These are phyloP conservation scores for Poicephalus gulielmi DNA, from an alignment of 2,113 vertebrate species.

Conservation along the genomic window DNA sequence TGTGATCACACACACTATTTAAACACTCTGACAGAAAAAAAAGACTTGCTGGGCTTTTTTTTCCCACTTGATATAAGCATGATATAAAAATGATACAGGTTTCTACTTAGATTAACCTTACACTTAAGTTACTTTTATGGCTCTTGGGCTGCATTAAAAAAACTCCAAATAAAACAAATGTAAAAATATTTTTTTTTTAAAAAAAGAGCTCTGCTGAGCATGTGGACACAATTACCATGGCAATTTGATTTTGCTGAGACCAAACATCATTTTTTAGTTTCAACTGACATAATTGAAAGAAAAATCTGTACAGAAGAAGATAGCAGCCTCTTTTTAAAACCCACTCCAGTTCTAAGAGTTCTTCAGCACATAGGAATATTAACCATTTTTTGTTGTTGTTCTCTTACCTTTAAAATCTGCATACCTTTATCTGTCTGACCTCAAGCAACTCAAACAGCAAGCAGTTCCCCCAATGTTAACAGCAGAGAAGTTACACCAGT, in stretches of 20 bases:
- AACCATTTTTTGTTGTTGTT: background rate
- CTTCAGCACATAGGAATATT: background rate
- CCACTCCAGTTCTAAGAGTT: background rate
- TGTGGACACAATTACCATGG: rapidly evolving
- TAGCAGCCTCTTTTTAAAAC: background rate
- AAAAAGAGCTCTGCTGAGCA: background rate
- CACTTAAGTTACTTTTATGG: background rate
- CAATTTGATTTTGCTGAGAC: background rate
- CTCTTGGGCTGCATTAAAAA: background rate
- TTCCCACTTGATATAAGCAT: background rate
- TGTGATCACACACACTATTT: background rate
- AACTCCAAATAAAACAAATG: background rate
- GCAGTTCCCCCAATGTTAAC: background rate
- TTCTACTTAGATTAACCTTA: background rate
- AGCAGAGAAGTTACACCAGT: background rate
- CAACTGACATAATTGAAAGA: background rate
- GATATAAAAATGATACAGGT: background rate
- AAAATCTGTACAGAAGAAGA: background rate
- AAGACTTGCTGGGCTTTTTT: background rate
- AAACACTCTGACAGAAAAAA: background rate
- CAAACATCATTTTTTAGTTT: background rate
- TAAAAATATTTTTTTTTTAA: background rate
- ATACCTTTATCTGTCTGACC: too few relatives aligned
- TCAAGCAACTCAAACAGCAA: background rate
- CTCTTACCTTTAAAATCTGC: background rate